Evolutionary conservation across 1,140 invertebrate species (phyloP), one percentile per base, ranked within the genome.

Genomic region (Plectrocnemia conspersa): DNA sequence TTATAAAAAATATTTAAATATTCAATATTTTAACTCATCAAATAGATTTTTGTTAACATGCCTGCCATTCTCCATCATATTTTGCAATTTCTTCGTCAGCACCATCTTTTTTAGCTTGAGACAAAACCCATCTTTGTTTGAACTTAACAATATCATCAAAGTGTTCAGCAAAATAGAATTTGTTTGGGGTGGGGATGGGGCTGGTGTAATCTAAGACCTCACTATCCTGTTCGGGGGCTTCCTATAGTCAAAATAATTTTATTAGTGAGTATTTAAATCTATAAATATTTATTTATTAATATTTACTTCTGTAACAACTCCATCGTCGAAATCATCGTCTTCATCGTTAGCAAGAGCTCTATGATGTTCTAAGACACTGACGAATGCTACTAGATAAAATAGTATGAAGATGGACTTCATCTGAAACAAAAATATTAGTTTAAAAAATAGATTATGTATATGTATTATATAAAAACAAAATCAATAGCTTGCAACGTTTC

Each of bases 61-160:
- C 74, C 64, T 73, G 72, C 82, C 82, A 83, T 65, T 78, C 76
- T 74, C 95, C 95, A 78, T 97, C 91, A 75, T 97, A 98, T 78
- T 97, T 96, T 2, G 93, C 87, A 56, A 98, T 88, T 58, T 86
- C 83, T 58, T 93, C 92, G 63, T 95, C 91, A 9, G 85, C 85
- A 52, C 84, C 90, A 58, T 97, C 91, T 72, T 98, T 98, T 69
- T 93, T 97, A 0, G 95, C 89, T 70, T 91, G 80, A 0, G 95
- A 98, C 56, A 83, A 76, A 0, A 92, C 73, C 96, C 96, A 98
- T 55, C 74, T 82, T 63, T 84, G 85, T 18, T 82, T 80, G 58
- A 93, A 91, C 21, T 75, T 74, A 11, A 82, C 79, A 24, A 74
- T 68, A 73, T 92, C 81, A 70, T 97, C 91, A 75, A 98, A 98